Base-by-base conservation (phyloP, 2,797 vertebrate genomes). In the Australoheros facetus region DNA sequence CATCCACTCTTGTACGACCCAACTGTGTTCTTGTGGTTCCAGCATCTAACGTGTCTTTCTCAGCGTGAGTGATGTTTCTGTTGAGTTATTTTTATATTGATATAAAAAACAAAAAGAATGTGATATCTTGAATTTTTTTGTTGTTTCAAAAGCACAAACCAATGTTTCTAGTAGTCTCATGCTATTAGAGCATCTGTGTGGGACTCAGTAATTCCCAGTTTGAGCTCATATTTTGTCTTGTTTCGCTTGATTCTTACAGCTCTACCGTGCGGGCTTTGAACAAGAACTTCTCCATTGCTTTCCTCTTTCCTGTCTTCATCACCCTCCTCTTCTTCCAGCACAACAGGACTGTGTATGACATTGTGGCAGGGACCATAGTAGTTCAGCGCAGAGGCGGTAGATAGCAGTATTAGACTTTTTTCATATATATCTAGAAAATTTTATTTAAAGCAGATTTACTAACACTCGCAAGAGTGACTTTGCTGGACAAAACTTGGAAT, bases 201-300 rank as follows among this genome's bases (percentile, higher is more conserved):
- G 3, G 11, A 13, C 28, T 75, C 45, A 48, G 23, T 51, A 69
- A 51, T 45, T 69, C 17, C 26, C 64, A 30, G 45, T 73, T 51
- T n/a, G 23, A 76, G 3, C 2, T 73, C 14, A 19, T 72, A 10
- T 73, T 26, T 59, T 51, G 11, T 17, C 23, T 75, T n/a, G 4
- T 86, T 7, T 71, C 56, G 39, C 42, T 74, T 17, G 2, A 19
- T 57, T n/a, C 80, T 23, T 73, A 74, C 94, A 99, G 98, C 91
- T 99, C 98, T 4, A 96, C 97, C 17, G 96, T 98, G 79, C 96
- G 98, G 92, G 97, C 98, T 53, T 88, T 99, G 89, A 99, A 98
- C 94, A 99, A 99, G 96, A 99, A 99, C 95, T 98, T 99, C 95
- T 99, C 97, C 92, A 99, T 99, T 70, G 97, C 98, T 56, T 98